Conservation (phyloP, 1,140 invertebrate genomes). For the Stegodyphus dumicola region DNA sequence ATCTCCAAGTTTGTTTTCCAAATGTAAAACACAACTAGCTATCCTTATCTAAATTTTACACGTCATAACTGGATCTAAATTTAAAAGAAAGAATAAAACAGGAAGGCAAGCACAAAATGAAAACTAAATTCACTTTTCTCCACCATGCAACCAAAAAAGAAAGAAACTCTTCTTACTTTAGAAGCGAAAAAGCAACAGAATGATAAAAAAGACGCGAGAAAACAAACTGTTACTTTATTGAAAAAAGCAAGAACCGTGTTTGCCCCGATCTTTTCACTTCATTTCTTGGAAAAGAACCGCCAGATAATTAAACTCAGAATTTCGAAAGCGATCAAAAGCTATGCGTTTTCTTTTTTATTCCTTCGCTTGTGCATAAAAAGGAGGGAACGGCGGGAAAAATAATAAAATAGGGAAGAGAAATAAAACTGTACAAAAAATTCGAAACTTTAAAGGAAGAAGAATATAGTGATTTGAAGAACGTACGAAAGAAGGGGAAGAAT, state of each 20-base stretch:
- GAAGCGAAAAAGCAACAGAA: neutral
- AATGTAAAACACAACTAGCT: no score
- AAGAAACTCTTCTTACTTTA: no score
- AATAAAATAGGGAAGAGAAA: neutral
- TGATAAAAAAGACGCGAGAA: constrained; percentile 2
- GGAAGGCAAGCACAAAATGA: no score
- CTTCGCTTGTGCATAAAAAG: neutral
- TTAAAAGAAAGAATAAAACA: no score
- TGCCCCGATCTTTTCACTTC: constrained; percentile 32
- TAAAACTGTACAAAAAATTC: constrained; percentile 3
- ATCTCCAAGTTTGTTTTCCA: no score
- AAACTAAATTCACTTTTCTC: no score
- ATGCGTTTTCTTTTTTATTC: neutral
- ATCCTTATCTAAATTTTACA: no score
- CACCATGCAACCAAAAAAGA: no score
- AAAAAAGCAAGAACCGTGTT: constrained; percentile 6
- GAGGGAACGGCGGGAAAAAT: neutral
- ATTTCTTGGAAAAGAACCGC: constrained; percentile 1
- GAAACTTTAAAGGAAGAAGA: constrained; percentile 9
- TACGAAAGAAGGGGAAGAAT: no score
- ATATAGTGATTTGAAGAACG: no score
- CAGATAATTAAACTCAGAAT: constrained; percentile 33
- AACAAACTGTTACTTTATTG: neutral
- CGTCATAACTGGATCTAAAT: no score
- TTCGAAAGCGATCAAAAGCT: constrained; percentile 29